These are phyloP conservation scores for Acropternis orthonyx DNA, from an alignment of 2,797 vertebrate genomes.

Conservation along the genomic window DNA sequence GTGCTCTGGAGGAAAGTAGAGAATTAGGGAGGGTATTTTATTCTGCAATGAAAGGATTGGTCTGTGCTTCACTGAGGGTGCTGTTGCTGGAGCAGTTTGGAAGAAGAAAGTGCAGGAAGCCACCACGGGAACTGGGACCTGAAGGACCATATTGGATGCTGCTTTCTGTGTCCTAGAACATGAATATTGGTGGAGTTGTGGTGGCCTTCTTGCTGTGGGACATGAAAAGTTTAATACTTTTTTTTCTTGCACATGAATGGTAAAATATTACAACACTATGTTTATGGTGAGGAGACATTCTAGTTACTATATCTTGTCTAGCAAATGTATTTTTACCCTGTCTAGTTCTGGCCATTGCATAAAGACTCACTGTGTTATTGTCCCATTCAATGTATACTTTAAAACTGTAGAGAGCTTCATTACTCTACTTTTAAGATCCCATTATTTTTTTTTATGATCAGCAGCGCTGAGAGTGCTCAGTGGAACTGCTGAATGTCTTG, in stretches of 20 bases:
- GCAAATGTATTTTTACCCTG: not conserved
- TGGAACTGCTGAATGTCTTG: not conserved
- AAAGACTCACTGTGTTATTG: not conserved
- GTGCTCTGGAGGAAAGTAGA: not conserved
- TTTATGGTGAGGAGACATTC: not conserved
- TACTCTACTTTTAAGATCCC: not conserved
- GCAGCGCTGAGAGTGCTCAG: not conserved
- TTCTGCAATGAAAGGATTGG: not conserved
- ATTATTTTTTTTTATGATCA: not conserved
- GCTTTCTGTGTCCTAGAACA: rapidly evolving
- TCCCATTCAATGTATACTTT: not conserved
- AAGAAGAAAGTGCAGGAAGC: not conserved
- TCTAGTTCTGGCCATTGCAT: not conserved
- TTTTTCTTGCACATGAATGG: not conserved
- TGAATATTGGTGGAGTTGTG: not conserved
- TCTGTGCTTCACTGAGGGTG: not conserved
- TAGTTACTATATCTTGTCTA: not conserved
- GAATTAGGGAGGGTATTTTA: not conserved
- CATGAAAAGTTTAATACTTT: not conserved
- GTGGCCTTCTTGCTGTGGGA: not conserved
- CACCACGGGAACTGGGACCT: rapidly evolving
- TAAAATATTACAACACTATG: not conserved
- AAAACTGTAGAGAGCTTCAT: not conserved
- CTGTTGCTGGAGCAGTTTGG: not conserved
- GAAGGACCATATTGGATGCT: not conserved